Evolutionary conservation across 2,113 vertebrate species (phyloP), one percentile per base, ranked within the genome.

Genomic region (Loxodonta africana): DNA sequence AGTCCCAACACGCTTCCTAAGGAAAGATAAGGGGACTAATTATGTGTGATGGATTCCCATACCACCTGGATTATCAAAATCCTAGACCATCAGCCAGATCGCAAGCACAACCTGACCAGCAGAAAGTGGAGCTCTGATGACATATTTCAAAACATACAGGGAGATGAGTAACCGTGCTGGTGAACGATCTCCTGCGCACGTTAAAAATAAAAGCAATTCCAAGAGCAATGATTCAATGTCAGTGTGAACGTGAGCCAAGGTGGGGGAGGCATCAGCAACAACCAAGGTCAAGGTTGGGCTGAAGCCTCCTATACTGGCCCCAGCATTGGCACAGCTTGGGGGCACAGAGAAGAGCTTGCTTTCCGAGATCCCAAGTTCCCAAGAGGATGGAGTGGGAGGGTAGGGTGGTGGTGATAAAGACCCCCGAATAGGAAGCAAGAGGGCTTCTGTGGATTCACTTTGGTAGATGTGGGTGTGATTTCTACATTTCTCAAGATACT

Each of bases 41-140:
- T 60, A 53, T 3, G 1, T 53, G 71, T 30, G 41, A 90, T 17
- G 6, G 18, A n/a, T 63, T 94, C 88, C 73, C 73, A 94, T 12
- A 28, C 33, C n/a, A 60, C 23, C 92, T 1, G n/a, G 44, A 46
- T 53, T 30, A 95, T 53, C 86, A 71, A 53, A 85, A 82, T 51
- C 71, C n/a, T 18, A 21, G 12, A 25, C 4, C 14, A 17, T 41
- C 53, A 69, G 62, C 60, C 26, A 90, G 82, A 65, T 65, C 67
- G 71, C 69, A 74, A 73, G 83, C 23, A 81, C 60, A 94, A 62
- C 30, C 62, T 78, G 67, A 84, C 33, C 83, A n/a, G 78, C 25
- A 71, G 71, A 95, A 92, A 93, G 46, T 4, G 17, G 8, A 44
- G 84, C 69, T 46, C 33, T 74, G 71, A 93, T 74, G 87, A 95